Evolutionary conservation across 1,140 invertebrate species (phyloP), one percentile per base, ranked within the genome.

Genomic region (Capitella teleta): DNA sequence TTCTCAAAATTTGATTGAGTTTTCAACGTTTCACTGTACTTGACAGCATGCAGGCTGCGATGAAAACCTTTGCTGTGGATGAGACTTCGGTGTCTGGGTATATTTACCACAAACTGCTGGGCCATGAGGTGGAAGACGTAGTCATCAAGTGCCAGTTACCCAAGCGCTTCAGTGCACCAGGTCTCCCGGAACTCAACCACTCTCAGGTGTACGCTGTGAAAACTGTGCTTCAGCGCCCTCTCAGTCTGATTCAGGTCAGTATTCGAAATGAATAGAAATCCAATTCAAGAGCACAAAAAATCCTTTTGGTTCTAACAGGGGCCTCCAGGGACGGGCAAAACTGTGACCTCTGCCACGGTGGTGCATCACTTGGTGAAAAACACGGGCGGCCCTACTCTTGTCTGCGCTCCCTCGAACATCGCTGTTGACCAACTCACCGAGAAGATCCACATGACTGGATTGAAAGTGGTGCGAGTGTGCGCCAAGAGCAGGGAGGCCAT

Each of bases 191-290:
- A 65, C 77, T 99, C 5, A 99, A 99, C 73, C 80, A 92, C 53
- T 96, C 90, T 0, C 90, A 94, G 76, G 91, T 96, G 0, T 97
- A 94, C 73, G 96, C 96, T n/a, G 94, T 99, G 0, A 97, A 97
- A 66, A 93, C 96, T 66, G 95, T 94, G 0, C 76, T 99, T 1
- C 93, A 97, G 67, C 78, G 93, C n/a, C 94, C 95, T 0, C 70
- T 98, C 5, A 95, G 89, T 19, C 70, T 99, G 1, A 99, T 99
- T 62, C 96, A 99, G 79, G 91, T 78, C 55, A 14, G 23, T 30
- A 6, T 14, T n/a, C 21, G 21, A 21, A 21, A 12, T 5, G 28
- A 23, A 21, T 5, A 19, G 26, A 38, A 5, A 38, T 38, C 5
- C 36, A 38, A 21, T 38, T 38, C 4, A 18, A 21, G 36, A 16